Evolutionary conservation across 2,888 invertebrate genomes (phyloP).

Genomic region (Glyphotaelius pellucidus): DNA sequence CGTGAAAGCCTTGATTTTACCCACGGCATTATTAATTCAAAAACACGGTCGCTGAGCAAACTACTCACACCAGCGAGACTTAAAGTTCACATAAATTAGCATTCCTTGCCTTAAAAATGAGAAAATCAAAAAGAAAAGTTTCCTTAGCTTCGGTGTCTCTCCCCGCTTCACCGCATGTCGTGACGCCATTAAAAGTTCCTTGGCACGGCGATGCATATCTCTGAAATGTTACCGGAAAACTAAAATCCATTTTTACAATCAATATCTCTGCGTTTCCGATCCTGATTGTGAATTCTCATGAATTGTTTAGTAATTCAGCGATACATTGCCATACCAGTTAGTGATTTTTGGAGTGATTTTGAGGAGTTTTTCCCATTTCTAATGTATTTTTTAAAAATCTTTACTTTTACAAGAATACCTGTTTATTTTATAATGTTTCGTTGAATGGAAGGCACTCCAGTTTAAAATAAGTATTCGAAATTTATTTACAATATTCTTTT

Average conservation of each 20-base stretch:
- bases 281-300: neutral
- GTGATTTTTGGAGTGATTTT: neutral
- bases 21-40: slow-evolving; percentile 17
- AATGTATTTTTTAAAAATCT: no score
- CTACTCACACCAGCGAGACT: neutral
- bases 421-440: no score
- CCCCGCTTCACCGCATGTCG: slow-evolving; percentile 56
- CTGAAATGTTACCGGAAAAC: slow-evolving; percentile 15
- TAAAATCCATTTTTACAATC: slow-evolving; percentile 15
- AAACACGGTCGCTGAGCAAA: slow-evolving; percentile 20
- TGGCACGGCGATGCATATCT: slow-evolving; percentile 54
- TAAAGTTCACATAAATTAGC: slow-evolving; percentile 7
- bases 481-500: no score
- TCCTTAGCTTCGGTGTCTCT: neutral
- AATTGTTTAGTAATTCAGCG: neutral
- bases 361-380: neutral
- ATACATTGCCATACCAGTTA: neutral
- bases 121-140: slow-evolving; percentile 17
- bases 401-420: no score
- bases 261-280: neutral
- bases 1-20: neutral
- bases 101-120: slow-evolving; percentile 3
- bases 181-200: slow-evolving; percentile 60
- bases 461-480: no score
- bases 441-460: no score